Percentiles rank a stretch among this genome's conserved stretches.
phyloP scores from a whole-genome alignment of 23 tunicate species.

The Phallusia fumigata region DNA sequence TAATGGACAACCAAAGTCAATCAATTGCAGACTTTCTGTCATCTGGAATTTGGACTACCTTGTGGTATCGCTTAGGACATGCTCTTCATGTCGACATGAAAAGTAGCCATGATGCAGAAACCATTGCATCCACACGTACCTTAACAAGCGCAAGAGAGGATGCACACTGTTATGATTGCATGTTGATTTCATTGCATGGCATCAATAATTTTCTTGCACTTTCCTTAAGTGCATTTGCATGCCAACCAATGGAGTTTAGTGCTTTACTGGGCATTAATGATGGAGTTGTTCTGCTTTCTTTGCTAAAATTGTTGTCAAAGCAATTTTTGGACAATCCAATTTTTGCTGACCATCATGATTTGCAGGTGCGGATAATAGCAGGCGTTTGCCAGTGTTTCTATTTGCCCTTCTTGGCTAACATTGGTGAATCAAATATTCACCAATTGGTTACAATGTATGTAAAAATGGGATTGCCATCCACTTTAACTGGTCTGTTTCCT shows the following conservation, averaged over 20 bases:
- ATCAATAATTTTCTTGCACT: slow-evolving; percentile 45
- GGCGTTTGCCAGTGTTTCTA: neutral
- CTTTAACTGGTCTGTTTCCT: neutral
- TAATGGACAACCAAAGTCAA: slow-evolving; percentile 37
- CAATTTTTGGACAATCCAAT: slow-evolving; percentile 38
- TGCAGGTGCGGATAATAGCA: neutral
- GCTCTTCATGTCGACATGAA: slow-evolving; percentile 52
- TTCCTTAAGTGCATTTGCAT: slow-evolving; percentile 40
- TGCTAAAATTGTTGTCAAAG: slow-evolving; percentile 48
- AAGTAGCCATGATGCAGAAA: slow-evolving; percentile 64
- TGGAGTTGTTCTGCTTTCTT: slow-evolving; percentile 47
- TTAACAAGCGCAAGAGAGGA: slow-evolving; percentile 22
- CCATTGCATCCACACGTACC: slow-evolving; percentile 57
- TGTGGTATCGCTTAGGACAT: slow-evolving; percentile 86
- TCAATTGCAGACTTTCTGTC: slow-evolving; percentile 49
- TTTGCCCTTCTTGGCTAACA: neutral
- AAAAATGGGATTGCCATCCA: neutral
- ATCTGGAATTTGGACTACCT: slow-evolving; percentile 79
- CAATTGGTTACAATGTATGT: neutral
- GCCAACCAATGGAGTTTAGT: slow-evolving; percentile 53
- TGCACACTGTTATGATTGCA: slow-evolving; percentile 40
- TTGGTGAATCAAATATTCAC: neutral
- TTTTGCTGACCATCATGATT: neutral
- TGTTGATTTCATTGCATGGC: slow-evolving; percentile 69
- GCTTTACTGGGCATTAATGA: slow-evolving; percentile 44